Base-by-base conservation (phyloP, 2,113 vertebrate species). In the Oryzias celebensis region DNA sequence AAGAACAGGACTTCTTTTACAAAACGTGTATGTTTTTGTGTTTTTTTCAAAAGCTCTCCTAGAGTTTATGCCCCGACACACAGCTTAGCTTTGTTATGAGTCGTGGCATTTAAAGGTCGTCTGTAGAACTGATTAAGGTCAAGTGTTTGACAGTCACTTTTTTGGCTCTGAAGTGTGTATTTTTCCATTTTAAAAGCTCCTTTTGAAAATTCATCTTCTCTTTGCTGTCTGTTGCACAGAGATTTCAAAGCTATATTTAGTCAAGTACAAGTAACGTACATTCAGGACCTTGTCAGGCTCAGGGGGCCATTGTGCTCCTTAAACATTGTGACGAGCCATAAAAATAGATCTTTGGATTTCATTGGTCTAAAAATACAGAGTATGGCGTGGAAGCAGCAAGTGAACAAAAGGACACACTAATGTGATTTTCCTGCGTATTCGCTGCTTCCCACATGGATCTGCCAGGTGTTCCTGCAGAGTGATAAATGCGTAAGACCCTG, bases 271-370 rank as follows among this genome's bases (percentile, higher is more conserved):
- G 63, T 58, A 72, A 60, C 66, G 52, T 84, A 85, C 71, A 73
- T 66, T 1, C 45, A 67, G 70, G 80, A 87, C 74, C 80, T 68
- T 71, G 82, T 78, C 71, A 68, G 61, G 80, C 86, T 83, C 70
- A 44, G 64, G 23, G 73, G 75, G 74, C 59, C 58, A 68, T 80
- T 85, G 68, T 83, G 77, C 59, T 75, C 48, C 76, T 73, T 83
- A 78, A 81, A 84, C 60, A 62, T 80, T 26, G 49, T 78, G 85
- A 83, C 85, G 81, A 73, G 74, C 53, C 68, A 65, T 75, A 18
- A 74, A 87, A 89, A 87, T 84, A 88, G 82, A 84, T 82, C 67
- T 77, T 52, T 75, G 77, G 58, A 78, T 86, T 80, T 73, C 52
- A 74, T 87, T 23, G 18, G 7, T 75, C 85, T 88, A 88, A 75